These are phyloP conservation scores for Trichonephila inaurata DNA, from an alignment of 1,140 invertebrate genomes.

Conservation along the genomic window DNA sequence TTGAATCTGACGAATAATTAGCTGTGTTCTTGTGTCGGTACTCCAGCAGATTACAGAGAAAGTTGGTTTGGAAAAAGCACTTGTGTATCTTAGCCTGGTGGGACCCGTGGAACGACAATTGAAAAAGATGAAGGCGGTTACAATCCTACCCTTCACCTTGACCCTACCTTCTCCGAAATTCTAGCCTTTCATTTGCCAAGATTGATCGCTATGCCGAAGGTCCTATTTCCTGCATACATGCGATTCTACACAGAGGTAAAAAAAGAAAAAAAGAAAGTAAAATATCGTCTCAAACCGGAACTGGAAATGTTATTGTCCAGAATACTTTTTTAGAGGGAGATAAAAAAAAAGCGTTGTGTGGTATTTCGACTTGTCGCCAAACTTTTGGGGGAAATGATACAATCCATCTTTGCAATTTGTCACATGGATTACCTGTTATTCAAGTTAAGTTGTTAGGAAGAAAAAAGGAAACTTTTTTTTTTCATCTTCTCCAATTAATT, in stretches of 20 bases:
- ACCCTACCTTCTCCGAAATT: slow-evolving; percentile 1
- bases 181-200: slow-evolving; percentile 27
- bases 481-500: too few relatives aligned
- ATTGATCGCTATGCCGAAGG: slow-evolving; percentile 11
- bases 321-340: neutral
- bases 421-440: neutral
- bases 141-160: neutral
- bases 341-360: neutral
- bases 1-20: neutral
- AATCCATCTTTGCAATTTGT: neutral
- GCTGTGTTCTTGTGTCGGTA: neutral
- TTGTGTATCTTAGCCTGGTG: neutral
- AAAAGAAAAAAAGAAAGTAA: neutral
- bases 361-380: neutral
- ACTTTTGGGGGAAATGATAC: neutral
- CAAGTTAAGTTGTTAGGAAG: neutral
- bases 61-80: neutral
- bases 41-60: neutral
- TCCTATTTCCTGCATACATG: slow-evolving; percentile 12
- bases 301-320: neutral
- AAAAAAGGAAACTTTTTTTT: too few relatives aligned
- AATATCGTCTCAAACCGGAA: slow-evolving; percentile 7
- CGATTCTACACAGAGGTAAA: neutral
- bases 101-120: neutral
- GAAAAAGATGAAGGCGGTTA: slow-evolving; percentile 6